A percentile compares a stretch with the other conserved stretches of the same genome.
Conservation (phyloP, 2,888 invertebrate genomes). For the Chironomus riparius region DNA sequence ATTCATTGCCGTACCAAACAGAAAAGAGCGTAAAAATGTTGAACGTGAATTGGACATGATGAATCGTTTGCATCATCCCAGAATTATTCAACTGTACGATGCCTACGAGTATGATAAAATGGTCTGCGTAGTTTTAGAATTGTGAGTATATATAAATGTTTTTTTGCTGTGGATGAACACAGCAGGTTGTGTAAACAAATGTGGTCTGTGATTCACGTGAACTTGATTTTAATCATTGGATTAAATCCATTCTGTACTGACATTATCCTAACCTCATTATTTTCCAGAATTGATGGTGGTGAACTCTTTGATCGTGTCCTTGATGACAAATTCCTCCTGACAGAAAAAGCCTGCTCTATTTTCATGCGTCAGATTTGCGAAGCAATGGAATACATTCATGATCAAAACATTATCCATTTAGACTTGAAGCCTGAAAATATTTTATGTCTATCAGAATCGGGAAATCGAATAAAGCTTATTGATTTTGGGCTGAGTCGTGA, state of each 20-base stretch:
- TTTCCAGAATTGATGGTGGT: conserved; percentile 88
- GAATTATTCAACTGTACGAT: conserved; percentile 94
- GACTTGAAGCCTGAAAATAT: conserved; percentile 99
- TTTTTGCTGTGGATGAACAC: background rate
- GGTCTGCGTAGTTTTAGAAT: conserved; percentile 94
- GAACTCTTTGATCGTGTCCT: conserved; percentile 98
- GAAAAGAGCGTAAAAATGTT: conserved; percentile 83
- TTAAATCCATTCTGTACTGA: background rate
- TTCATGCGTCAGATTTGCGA: conserved; percentile 98
- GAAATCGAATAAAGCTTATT: conserved; percentile 98
- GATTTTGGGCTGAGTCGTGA: conserved; percentile 94
- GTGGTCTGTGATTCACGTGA: too few relatives aligned
- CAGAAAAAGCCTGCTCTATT: conserved; percentile 91
- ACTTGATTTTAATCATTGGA: background rate
- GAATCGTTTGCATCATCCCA: conserved; percentile 86
- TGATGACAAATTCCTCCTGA: conserved; percentile 94
- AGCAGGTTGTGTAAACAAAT: too few relatives aligned
- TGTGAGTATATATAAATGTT: conserved; percentile 59
- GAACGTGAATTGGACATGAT: conserved; percentile 96
- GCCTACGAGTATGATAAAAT: conserved; percentile 89
- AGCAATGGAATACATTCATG: conserved; percentile 94
- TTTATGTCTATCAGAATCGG: conserved; percentile 86
- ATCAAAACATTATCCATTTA: conserved; percentile 88
- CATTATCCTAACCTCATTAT: too few relatives aligned
- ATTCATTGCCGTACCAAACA: conserved; percentile 74